phyloP scores from a whole-genome alignment of 2,113 vertebrate species.

The Zingel zingel region DNA sequence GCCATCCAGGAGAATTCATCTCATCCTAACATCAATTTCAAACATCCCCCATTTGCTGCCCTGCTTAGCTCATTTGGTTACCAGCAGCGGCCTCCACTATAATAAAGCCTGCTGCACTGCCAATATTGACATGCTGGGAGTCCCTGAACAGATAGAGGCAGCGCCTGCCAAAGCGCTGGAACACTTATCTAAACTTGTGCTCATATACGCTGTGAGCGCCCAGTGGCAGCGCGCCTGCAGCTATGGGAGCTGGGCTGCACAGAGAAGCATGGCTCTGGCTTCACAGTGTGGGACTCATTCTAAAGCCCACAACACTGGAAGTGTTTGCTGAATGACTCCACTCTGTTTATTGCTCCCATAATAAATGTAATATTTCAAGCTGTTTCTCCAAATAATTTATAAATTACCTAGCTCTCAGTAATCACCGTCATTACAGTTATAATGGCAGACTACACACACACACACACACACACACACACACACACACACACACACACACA shows the following conservation, averaged over 20 bases:
- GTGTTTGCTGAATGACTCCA: slow-evolving; percentile 45
- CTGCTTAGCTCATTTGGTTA: slow-evolving; percentile 66
- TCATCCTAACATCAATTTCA: slow-evolving; percentile 59
- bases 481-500: background rate
- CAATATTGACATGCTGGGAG: slow-evolving; percentile 74
- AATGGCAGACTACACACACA: slow-evolving; percentile 18
- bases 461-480: no score
- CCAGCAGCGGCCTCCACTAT: slow-evolving; percentile 58
- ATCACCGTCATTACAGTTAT: background rate
- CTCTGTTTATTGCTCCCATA: slow-evolving; percentile 47
- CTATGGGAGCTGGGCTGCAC: slow-evolving; percentile 21
- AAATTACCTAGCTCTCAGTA: slow-evolving; percentile 8
- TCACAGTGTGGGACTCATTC: slow-evolving; percentile 3
- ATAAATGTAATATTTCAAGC: slow-evolving; percentile 46
- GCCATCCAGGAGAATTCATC: slow-evolving; percentile 31
- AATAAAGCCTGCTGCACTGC: slow-evolving; percentile 67
- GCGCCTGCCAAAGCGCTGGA: slow-evolving; percentile 67
- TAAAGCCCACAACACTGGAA: slow-evolving; percentile 45
- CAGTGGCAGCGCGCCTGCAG: slow-evolving; percentile 55
- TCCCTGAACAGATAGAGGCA: slow-evolving; percentile 67
- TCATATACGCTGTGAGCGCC: slow-evolving; percentile 61
- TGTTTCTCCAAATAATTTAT: slow-evolving; percentile 45
- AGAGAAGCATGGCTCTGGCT: slow-evolving; percentile 19
- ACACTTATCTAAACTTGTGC: slow-evolving; percentile 76
- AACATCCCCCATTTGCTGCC: slow-evolving; percentile 61